Evolutionary conservation across 2,797 vertebrate genomes (phyloP), one percentile per base, ranked within the genome.

Genomic region (Phoxinus dragarum): DNA sequence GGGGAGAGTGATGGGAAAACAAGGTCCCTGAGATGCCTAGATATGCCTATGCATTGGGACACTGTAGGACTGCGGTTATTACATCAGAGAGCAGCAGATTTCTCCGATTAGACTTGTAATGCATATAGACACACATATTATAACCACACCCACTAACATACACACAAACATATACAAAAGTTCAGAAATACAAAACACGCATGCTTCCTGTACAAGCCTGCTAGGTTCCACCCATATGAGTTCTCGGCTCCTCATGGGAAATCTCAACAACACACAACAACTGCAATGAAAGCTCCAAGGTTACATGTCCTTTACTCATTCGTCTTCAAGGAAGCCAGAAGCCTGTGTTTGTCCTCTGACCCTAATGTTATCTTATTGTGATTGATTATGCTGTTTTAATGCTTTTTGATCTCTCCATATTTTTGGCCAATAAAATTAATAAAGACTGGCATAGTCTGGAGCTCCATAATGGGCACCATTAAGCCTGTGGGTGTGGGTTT

Each of bases 21-120:
- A 77, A 42, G 38, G 31, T 79, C 67, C 76, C 83, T 27, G 40
- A 71, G 83, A 79, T 59, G 75, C 74, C n/a, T 19, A 67, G 81
- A 76, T 87, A 79, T 86, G 84, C 54, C 9, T n/a, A 61, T 85
- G 86, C 88, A 79, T 78, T 42, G n/a, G 27, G 0, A 54, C 86
- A 69, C 90, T 47, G 90, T 61, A 36, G 84, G 90, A 86, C 52
- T 61, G 23, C 40, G 69, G 47, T 81, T 90, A 84, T 81, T 91
- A 92, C 92, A 92, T 93, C 90, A 91, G 88, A 92, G 88, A 79
- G 56, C 87, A 91, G 88, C 87, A 64, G 80, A 89, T 80, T 36
- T 71, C n/a, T 73, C 83, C 17, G 86, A 77, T 82, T 88, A 85
- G 75, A 47, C 77, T 64, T 11, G 6, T 72, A 87, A 49, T 44